Percentiles rank a stretch among this genome's conserved stretches.
Evolutionary conservation across 2,888 invertebrate genomes (phyloP).

Genomic region (Galeopsomyia nigrocyanea): DNA sequence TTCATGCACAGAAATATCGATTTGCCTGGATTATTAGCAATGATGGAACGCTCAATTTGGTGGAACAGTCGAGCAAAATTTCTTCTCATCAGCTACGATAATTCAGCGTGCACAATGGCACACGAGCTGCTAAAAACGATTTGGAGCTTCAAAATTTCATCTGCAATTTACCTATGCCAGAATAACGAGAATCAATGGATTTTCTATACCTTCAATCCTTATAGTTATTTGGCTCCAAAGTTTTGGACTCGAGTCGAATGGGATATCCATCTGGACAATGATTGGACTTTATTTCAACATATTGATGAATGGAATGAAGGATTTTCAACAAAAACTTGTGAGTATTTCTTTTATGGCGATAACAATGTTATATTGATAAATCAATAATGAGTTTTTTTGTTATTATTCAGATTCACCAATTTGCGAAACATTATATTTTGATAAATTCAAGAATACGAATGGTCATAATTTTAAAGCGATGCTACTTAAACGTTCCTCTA

Average conservation of each 20-base stretch:
- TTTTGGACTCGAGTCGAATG: background rate
- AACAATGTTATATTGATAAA: too few relatives aligned
- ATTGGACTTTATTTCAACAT: slow-evolving; percentile 7
- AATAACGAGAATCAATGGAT: background rate
- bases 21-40: background rate
- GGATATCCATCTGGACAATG: too few relatives aligned
- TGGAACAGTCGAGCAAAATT: slow-evolving; percentile 11
- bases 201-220: slow-evolving; percentile 15
- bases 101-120: background rate
- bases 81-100: background rate
- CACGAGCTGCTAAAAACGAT: background rate
- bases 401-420: too few relatives aligned
- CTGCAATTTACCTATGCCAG: background rate
- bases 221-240: background rate
- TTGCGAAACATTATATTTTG: too few relatives aligned
- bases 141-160: slow-evolving; percentile 8
- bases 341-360: too few relatives aligned
- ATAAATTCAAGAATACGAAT: too few relatives aligned
- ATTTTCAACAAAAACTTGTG: too few relatives aligned
- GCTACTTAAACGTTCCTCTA: too few relatives aligned
- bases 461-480: too few relatives aligned
- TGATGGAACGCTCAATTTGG: slow-evolving; percentile 11
- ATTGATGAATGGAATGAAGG: background rate
- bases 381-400: too few relatives aligned
- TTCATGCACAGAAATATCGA: background rate